phyloP scores from a whole-genome alignment of 92 coral and sea anemone species.

The Paramuricea clavata region DNA sequence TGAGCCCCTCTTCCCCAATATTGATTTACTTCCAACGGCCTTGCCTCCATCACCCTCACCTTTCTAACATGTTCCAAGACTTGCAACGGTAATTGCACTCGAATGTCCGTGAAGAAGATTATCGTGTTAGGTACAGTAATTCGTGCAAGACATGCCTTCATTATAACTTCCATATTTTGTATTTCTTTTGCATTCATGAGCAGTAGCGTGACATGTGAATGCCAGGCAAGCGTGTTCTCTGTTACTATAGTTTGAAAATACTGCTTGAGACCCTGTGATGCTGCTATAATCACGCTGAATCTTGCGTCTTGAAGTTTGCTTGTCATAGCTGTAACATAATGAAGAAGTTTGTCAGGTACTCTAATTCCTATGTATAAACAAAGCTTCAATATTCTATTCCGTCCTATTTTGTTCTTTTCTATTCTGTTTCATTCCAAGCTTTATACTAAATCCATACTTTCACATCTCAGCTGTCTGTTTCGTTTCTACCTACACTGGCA shows the following conservation, averaged over 20 bases:
- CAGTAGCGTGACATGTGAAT: constrained; percentile 16
- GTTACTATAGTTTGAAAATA: constrained; percentile 27
- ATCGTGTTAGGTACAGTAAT: constrained; percentile 15
- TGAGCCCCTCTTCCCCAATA: no score
- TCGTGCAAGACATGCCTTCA: not conserved
- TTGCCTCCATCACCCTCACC: not conserved
- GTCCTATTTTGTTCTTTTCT: not conserved
- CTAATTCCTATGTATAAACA: not conserved
- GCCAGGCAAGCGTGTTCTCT: constrained; percentile 26
- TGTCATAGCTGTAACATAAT: constrained; percentile 8
- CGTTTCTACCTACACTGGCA: no score
- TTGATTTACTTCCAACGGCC: no score
- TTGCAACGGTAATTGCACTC: constrained; percentile 21
- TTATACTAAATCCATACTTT: no score
- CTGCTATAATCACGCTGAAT: constrained; percentile 17
- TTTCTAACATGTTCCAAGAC: constrained; percentile 28
- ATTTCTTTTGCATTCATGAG: not conserved
- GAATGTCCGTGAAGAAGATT: constrained; percentile 21
- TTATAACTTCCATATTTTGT: not conserved
- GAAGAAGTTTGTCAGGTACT: not conserved
- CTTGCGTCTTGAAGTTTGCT: constrained; percentile 14
- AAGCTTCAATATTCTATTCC: not conserved
- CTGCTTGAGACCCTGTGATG: not conserved
- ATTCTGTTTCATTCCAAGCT: no score
- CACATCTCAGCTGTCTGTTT: no score